These are phyloP conservation scores for Hycleus phaleratus DNA, from an alignment of 1,140 invertebrate genomes.

Conservation along the genomic window DNA sequence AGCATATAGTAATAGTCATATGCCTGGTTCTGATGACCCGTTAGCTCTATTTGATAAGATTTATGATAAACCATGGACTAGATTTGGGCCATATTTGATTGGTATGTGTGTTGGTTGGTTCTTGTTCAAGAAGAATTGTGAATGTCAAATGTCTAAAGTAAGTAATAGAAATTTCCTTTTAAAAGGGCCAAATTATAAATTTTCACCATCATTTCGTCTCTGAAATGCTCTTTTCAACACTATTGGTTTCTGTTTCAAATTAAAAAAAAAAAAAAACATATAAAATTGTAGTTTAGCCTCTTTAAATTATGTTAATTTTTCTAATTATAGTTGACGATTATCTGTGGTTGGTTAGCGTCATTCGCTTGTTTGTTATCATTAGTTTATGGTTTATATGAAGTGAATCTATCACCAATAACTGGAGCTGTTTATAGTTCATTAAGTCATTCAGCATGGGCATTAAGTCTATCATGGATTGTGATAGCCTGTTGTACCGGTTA, in stretches of 20 bases:
- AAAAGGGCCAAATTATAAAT: too few species aligned
- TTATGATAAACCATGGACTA: conserved; percentile 81
- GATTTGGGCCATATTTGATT: conserved; percentile 71
- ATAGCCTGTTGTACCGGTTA: conserved; percentile 82
- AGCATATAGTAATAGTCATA: conserved; percentile 68
- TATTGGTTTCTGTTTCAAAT: too few species aligned
- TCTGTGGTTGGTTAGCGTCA: conserved; percentile 61
- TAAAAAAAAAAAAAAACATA: too few species aligned
- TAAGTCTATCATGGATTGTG: conserved; percentile 77
- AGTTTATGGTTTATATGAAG: conserved; percentile 68
- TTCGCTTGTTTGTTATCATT: conserved; percentile 56
- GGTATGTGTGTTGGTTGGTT: conserved; percentile 79
- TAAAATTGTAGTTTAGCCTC: too few species aligned
- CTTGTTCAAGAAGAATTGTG: conserved; percentile 73
- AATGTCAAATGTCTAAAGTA: conserved; percentile 66
- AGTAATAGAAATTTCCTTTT: conserved; percentile 17
- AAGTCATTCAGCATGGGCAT: conserved; percentile 77
- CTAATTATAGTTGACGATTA: conserved; percentile 51
- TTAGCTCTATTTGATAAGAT: conserved; percentile 79
- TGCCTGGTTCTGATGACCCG: conserved; percentile 71
- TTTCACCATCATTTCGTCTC: too few species aligned
- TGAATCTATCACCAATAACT: conserved; percentile 56
- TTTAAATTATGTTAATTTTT: neutral
- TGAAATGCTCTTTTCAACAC: too few species aligned
- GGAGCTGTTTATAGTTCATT: conserved; percentile 75